Base-by-base conservation (phyloP, 2,888 invertebrate species). In the Hanleya hanleyi region DNA sequence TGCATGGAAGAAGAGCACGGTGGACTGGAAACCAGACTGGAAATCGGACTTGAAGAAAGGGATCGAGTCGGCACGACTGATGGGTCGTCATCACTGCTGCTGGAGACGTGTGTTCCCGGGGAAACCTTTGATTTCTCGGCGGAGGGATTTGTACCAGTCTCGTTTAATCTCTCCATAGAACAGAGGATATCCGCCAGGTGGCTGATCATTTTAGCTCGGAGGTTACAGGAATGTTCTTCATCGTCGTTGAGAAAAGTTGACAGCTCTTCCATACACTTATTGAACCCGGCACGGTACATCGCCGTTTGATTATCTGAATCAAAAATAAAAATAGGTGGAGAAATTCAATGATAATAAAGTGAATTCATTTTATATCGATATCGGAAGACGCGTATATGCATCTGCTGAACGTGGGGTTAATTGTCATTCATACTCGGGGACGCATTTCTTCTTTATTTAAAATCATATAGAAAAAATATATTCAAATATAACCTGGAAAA, bases 31-130 rank as follows among this genome's bases (percentile, higher is more conserved):
- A 4, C 22, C 22, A 32, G 29, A 15, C 29, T 22, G 1, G 22
- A 4, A 2, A 15, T 32, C 4, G 9, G 12, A 32, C 9, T 32
- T 4, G 2, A 15, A 18, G 57, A 22, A 26, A 32, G 32, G 4
- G 29, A 2, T 4, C 29, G 4, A 4, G 57, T 7, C 32, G 57
- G 26, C 26, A 7, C 15, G 26, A 3, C 22, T 1, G 57, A 2
- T 29, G 57, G 32, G 7, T 57, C 29, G 29, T 57, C 57, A 57
- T 57, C 57, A 29, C 57, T 57, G 32, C 57, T 57, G 57, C 57
- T 57, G 15, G 57, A 29, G 15, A 57, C 57, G 22, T 57, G 57
- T 15, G 29, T 15, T 22, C 57, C 57, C 22, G 57, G 57, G 5
- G 57, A 57, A 22, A 57, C 57, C 26, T 57, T 57, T 57, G 57